These are phyloP conservation scores for Cynopterus sphinx DNA, from an alignment of 2,797 vertebrate genomes.

Conservation along the genomic window DNA sequence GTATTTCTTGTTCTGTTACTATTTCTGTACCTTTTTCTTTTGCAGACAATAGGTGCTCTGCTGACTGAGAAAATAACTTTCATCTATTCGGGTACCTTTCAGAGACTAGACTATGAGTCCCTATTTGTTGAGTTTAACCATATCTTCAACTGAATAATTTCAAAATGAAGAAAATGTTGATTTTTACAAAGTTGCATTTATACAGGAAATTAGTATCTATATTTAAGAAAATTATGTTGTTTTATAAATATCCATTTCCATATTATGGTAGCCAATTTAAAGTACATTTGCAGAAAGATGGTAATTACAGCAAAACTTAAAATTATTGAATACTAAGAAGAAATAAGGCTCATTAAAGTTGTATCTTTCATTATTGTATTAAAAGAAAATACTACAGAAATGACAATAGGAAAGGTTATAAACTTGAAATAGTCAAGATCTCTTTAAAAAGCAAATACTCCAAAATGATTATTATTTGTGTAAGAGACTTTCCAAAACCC, in stretches of 20 bases:
- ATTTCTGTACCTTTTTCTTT: constrained; percentile 43
- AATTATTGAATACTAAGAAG: constrained; percentile 1
- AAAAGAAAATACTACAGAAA: background rate
- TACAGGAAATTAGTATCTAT: background rate
- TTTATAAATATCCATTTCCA: constrained; percentile 20
- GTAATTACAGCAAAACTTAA: constrained; percentile 22
- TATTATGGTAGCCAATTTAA: constrained; percentile 13
- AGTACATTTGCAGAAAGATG: background rate
- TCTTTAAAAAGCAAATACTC: background rate
- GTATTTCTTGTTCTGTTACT: background rate
- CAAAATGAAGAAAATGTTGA: constrained; percentile 8
- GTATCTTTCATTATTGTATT: background rate
- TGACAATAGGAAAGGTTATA: constrained; percentile 14
- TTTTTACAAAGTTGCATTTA: constrained; percentile 26
- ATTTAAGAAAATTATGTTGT: constrained; percentile 30
- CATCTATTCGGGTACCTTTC: background rate
- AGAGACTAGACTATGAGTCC: background rate
- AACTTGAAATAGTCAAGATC: constrained; percentile 14
- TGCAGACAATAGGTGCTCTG: background rate
- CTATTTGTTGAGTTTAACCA: background rate
- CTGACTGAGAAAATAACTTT: constrained; percentile 38
- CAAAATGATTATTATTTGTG: background rate
- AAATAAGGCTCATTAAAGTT: constrained; percentile 24
- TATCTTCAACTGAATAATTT: background rate
- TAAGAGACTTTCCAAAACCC: constrained; percentile 17